Evolutionary conservation across 2,113 vertebrate genomes (phyloP), one percentile per base, ranked within the genome.

Genomic region (Collichthys lucidus): DNA sequence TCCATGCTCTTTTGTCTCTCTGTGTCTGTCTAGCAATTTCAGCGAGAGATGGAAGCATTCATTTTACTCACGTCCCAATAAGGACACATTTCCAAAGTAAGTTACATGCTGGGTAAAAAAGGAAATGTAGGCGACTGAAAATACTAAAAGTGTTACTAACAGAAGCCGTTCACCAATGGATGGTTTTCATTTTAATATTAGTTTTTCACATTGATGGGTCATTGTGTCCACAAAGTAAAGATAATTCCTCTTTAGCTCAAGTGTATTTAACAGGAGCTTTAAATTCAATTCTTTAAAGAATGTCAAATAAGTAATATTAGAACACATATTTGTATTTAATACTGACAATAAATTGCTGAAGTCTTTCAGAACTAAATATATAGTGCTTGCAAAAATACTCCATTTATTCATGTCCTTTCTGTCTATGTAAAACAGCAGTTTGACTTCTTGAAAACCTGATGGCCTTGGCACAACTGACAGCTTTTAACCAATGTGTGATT

Each of bases 401-500:
- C 5, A 0, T 4, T 61, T 56, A 56, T 56, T 75, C 9, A 56
- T n/a, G 12, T 26, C 46, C n/a, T 53, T 11, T 66, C 20, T 29
- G 31, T 68, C 35, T 40, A 9, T 55, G 26, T 11, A 6, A 71
- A 55, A 68, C 20, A 47, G 11, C 17, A 19, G 14, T 68, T 79
- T 52, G 53, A 35, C 42, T 70, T 49, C 20, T 49, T 75, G 50
- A 68, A 78, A 50, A 69, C 63, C 19, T 44, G 63, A 52, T 4
- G 40, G 29, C 66, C 26, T 61, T 42, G 16, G n/a, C 40, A 77
- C 6, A 0, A 55, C 19, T 79, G 53, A 31, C 19, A 57, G 31
- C 52, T 53, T 40, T 82, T 59, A 24, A 75, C 16, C 29, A 78
- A 60, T 50, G 50, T 77, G 22, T 80, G 65, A 80, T 80, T 85